Evolutionary conservation across 1,140 invertebrate genomes (phyloP).

Genomic region (Monomorium pharaonis): DNA sequence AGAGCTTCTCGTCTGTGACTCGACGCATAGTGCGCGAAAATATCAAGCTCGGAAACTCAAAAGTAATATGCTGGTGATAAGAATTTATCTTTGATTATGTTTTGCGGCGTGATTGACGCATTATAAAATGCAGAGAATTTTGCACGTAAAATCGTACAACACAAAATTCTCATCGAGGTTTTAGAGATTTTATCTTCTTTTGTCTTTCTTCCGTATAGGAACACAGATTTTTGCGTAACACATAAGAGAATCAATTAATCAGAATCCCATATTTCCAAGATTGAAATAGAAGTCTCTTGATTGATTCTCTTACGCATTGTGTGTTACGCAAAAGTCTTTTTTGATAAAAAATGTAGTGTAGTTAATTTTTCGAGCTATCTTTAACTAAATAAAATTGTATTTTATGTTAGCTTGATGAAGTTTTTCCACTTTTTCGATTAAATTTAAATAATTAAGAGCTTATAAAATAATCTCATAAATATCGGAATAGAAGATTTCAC

Average conservation of each 20-base stretch:
- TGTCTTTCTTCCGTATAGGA: not conserved
- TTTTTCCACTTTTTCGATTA: not conserved
- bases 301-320: no score
- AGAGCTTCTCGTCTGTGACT: not conserved
- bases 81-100: constrained; percentile 13
- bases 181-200: not conserved
- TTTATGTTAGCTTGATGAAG: not conserved
- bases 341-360: not conserved
- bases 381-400: not conserved
- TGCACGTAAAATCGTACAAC: not conserved
- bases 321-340: no score
- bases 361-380: not conserved
- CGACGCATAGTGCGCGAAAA: not conserved
- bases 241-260: no score
- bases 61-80: constrained; percentile 26
- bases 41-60: constrained; percentile 1
- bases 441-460: not conserved
- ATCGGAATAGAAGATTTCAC: not conserved
- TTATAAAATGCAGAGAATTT: constrained; percentile 15
- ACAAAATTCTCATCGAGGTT: not conserved
- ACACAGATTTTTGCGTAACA: no score
- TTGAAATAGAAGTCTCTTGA: no score
- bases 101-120: not conserved
- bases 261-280: no score
- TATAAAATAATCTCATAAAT: not conserved